phyloP scores from a whole-genome alignment of 2,797 vertebrate genomes.

The Helicolenus hilgendorfi region DNA sequence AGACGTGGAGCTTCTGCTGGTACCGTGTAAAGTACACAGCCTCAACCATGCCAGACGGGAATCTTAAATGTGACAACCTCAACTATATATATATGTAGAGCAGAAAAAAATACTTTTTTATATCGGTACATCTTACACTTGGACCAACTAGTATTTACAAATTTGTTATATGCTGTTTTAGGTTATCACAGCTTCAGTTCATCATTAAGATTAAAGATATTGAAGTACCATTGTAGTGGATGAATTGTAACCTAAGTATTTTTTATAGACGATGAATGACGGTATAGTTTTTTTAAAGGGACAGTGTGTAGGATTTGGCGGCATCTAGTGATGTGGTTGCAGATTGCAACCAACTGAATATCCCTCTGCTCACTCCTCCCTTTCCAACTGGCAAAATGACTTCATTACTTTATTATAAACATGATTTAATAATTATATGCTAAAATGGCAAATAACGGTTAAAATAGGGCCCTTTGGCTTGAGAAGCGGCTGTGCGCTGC shows the following conservation, averaged over 20 bases:
- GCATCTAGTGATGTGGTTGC: too few relatives aligned
- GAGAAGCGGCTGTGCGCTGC: too few relatives aligned
- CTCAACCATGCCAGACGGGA: neutral
- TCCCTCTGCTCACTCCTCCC: too few relatives aligned
- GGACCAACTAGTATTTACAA: conserved; percentile 51
- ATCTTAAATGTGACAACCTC: neutral
- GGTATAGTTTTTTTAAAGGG: neutral
- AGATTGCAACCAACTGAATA: too few relatives aligned
- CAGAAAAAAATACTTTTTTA: neutral
- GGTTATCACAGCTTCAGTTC: neutral
- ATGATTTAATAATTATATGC: too few relatives aligned
- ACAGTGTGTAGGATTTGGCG: too few relatives aligned
- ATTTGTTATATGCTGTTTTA: conserved; percentile 3
- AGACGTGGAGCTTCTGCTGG: conserved; percentile 38
- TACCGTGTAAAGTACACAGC: conserved; percentile 12
- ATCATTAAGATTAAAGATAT: neutral
- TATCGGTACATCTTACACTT: conserved; percentile 3
- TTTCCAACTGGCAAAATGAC: too few relatives aligned
- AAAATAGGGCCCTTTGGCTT: too few relatives aligned
- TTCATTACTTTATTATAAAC: too few relatives aligned
- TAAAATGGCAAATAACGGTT: too few relatives aligned
- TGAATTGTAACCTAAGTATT: neutral
- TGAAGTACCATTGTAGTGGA: neutral
- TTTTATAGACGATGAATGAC: neutral
- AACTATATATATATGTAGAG: conserved; percentile 21